phyloP scores from a whole-genome alignment of 2,113 vertebrate genomes.

The Cheirogaleus medius region DNA sequence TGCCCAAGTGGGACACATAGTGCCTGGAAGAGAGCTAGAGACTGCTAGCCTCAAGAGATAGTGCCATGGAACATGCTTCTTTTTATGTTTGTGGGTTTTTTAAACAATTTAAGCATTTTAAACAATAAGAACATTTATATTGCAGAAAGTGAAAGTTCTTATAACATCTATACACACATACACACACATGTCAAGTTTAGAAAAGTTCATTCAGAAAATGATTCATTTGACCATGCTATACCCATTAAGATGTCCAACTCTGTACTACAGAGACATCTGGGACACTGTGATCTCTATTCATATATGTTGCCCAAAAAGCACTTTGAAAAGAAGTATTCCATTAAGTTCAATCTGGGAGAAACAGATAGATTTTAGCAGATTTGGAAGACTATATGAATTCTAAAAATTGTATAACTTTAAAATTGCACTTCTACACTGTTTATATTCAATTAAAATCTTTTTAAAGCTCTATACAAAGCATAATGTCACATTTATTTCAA shows the following conservation, averaged over 20 bases:
- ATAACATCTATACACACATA: not conserved
- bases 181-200: not conserved
- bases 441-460: conserved; percentile 49
- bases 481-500: conserved; percentile 42
- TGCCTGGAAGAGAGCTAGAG: not conserved
- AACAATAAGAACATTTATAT: not conserved
- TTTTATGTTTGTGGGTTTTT: not conserved
- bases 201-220: not conserved
- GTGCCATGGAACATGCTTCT: not conserved
- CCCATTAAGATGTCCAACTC: not conserved
- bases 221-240: not conserved
- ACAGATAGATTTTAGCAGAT: not conserved
- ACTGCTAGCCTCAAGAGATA: not conserved
- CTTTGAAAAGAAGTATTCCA: not conserved
- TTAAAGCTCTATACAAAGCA: not conserved
- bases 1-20: not conserved
- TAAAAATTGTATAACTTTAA: not conserved
- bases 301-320: not conserved
- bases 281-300: not conserved
- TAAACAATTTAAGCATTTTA: not conserved
- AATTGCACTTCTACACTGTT: not conserved
- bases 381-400: not conserved
- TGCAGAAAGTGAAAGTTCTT: not conserved
- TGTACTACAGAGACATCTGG: not conserved
- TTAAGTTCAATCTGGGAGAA: not conserved